Evolutionary conservation across 2,113 vertebrate species (phyloP).

Genomic region (Okapia johnstoni): DNA sequence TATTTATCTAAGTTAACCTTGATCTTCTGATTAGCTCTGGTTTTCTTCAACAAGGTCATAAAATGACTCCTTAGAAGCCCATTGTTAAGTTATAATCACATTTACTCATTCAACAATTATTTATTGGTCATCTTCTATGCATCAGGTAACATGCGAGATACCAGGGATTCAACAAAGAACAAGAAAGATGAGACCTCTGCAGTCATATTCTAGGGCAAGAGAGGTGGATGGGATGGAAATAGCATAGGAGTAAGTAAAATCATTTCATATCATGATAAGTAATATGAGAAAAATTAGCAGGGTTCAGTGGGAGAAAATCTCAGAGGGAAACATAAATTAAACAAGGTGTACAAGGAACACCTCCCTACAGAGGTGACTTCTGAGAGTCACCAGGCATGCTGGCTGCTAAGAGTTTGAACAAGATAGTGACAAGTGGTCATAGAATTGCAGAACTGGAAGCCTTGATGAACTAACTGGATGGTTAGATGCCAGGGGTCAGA

Average conservation of each 20-base stretch:
- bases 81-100: not conserved
- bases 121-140: not conserved
- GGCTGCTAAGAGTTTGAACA: not conserved
- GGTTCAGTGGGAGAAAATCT: not conserved
- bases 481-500: not conserved
- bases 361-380: not conserved
- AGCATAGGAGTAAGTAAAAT: not conserved
- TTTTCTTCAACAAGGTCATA: not conserved
- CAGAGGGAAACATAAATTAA: not conserved
- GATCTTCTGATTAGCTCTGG: not conserved
- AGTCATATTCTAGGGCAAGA: not conserved
- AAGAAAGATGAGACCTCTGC: not conserved
- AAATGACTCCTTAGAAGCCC: not conserved
- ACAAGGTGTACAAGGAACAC: not conserved
- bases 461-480: not conserved
- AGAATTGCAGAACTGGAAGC: not conserved
- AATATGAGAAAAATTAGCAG: not conserved
- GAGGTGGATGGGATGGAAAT: not conserved
- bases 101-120: not conserved
- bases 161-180: not conserved
- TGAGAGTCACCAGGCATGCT: not conserved
- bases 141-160: not conserved
- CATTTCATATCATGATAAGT: not conserved
- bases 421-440: not conserved
- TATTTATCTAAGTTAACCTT: conserved; percentile 36